phyloP scores from a whole-genome alignment of 2,888 invertebrate genomes.

The Lasioglossum malachurum region DNA sequence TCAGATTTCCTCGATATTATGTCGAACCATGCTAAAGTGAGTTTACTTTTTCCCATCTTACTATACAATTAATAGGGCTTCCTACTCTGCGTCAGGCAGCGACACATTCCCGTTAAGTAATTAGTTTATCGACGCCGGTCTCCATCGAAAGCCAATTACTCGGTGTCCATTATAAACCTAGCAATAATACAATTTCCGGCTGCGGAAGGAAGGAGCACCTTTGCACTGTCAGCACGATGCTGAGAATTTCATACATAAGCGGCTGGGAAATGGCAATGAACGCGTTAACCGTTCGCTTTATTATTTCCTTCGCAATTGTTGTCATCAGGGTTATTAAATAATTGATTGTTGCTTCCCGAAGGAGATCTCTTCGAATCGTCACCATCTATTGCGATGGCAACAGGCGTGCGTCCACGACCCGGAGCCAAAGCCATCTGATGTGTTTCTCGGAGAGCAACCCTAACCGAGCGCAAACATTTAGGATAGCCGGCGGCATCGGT shows the following conservation, averaged over 20 bases:
- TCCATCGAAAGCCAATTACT: conserved; percentile 22
- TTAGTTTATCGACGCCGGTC: conserved; percentile 66
- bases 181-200: conserved; percentile 56
- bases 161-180: conserved; percentile 53
- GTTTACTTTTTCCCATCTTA: conserved; percentile 60
- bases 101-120: conserved; percentile 69
- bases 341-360: not conserved
- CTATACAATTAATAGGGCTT: not conserved
- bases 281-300: not conserved
- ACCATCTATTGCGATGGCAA: not conserved
- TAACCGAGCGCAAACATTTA: conserved; percentile 23
- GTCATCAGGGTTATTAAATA: not conserved
- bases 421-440: not conserved
- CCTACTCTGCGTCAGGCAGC: conserved; percentile 11
- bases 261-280: not conserved
- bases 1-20: conserved; percentile 68
- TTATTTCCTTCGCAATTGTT: not conserved
- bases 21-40: conserved; percentile 72
- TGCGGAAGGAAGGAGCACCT: not conserved
- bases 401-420: not conserved
- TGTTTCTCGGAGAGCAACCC: not conserved
- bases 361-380: not conserved
- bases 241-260: conserved; percentile 25
- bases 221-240: not conserved
- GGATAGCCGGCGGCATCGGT: not conserved